A percentile compares a stretch with the other conserved stretches of the same genome.
phyloP scores from a whole-genome alignment of 2,797 vertebrate genomes.

The Peromyscus attwateri region DNA sequence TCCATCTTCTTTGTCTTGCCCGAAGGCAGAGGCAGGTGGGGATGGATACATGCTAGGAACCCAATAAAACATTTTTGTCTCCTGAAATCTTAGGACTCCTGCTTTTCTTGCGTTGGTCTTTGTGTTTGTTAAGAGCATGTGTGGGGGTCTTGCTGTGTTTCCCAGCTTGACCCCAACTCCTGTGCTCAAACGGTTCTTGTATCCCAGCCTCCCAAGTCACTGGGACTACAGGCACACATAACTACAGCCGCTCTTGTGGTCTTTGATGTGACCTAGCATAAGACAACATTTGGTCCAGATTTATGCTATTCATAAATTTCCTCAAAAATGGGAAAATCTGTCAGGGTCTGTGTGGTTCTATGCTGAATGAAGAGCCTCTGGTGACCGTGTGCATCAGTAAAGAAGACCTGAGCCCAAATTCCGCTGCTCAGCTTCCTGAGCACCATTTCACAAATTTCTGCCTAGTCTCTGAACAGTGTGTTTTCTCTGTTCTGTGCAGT shows the following conservation, averaged over 20 bases:
- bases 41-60: slow-evolving; percentile 50
- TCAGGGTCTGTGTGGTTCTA: background rate
- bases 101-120: slow-evolving; percentile 27
- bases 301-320: background rate
- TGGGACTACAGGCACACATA: background rate
- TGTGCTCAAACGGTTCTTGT: background rate
- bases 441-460: background rate
- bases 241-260: background rate
- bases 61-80: slow-evolving; percentile 68
- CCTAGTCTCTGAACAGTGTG: background rate
- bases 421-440: background rate
- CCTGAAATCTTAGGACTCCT: slow-evolving; percentile 19
- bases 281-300: background rate
- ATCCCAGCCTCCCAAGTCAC: background rate
- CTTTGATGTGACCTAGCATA: slow-evolving; percentile 16
- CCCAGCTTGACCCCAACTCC: background rate
- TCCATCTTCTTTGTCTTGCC: background rate
- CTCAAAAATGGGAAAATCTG: background rate
- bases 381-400: background rate
- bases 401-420: slow-evolving; percentile 1
- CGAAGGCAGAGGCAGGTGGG: background rate
- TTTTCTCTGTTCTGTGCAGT: background rate
- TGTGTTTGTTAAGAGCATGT: background rate
- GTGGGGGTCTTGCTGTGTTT: background rate
- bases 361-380: background rate